Base-by-base conservation (phyloP, 2,888 invertebrate species). In the Diloba caeruleocephala region DNA sequence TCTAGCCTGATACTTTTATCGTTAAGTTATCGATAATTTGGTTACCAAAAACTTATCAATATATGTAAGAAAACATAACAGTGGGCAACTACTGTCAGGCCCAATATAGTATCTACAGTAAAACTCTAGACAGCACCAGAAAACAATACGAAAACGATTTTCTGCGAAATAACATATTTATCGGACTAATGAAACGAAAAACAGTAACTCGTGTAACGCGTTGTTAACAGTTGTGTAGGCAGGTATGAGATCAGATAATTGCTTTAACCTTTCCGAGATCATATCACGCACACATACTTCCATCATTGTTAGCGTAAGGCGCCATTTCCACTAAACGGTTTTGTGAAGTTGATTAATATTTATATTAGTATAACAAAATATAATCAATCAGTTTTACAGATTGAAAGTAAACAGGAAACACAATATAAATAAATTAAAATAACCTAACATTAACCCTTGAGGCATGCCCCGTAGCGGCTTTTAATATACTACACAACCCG, bases 201-300 rank as follows among this genome's bases (percentile, higher is more conserved):
- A 5, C 21, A 37, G 25, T 15, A 26, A 23, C 4, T 39, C 6
- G 5, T 21, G 14, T 2, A 28, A 3, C n/a, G 2, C n/a, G 2
- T 32, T 26, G 6, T 25, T 29, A 62, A 29, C 14, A 23, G 10
- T n/a, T 5, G 9, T 43, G 39, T 36, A 43, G 26, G 17, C 55
- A 70, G 45, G 49, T 49, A 63, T 25, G 17, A 39, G 37, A 67
- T 53, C 62, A 53, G 38, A 59, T 77, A 71, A 76, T 76, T 78
- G 46, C 31, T 66, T 51, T 64, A 64, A 75, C 74, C 74, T 76
- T 44, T 34, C 31, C 26, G 39, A 62, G 71, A 66, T 67, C 67
- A 61, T 56, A 68, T 68, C 54, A 56, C 17, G 43, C 41, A 15
- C 32, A 60, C 42, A 52, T 37, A 36, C 41, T 38, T 42, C 61